Percentiles rank a stretch among this genome's conserved stretches.
phyloP scores from a whole-genome alignment of 2,888 invertebrate species.

The Seira sanloemensis region DNA sequence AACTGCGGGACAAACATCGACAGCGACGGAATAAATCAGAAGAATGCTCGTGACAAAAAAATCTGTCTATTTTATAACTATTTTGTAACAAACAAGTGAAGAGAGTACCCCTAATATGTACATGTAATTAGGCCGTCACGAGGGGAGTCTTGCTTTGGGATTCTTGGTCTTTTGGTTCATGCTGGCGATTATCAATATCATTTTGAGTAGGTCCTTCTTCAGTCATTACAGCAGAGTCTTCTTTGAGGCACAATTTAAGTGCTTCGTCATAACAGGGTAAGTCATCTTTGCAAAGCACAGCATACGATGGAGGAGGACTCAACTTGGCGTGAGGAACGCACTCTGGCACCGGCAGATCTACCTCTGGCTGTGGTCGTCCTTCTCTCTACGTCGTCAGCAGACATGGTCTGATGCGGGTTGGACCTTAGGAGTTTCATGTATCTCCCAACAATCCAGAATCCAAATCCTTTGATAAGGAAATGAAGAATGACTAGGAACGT shows the following conservation, averaged over 20 bases:
- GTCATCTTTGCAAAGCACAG: slow-evolving; percentile 48
- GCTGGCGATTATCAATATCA: not conserved
- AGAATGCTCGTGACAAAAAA: too few relatives aligned
- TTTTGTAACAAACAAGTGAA: too few relatives aligned
- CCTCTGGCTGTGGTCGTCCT: not conserved
- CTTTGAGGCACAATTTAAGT: slow-evolving; percentile 28
- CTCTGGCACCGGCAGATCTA: not conserved
- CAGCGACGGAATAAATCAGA: too few relatives aligned
- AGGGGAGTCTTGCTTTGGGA: not conserved
- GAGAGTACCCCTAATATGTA: too few relatives aligned
- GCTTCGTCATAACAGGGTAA: slow-evolving; percentile 55
- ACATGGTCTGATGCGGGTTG: not conserved
- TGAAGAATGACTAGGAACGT: slow-evolving; percentile 43
- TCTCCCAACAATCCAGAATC: slow-evolving; percentile 48
- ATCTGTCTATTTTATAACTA: too few relatives aligned
- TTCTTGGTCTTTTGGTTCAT: not conserved
- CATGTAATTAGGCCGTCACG: not conserved
- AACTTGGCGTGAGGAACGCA: not conserved
- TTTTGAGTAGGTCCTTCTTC: not conserved
- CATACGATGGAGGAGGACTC: slow-evolving; percentile 47
- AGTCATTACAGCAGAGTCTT: not conserved
- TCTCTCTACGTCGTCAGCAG: not conserved
- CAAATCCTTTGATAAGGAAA: slow-evolving; percentile 60
- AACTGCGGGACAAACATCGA: too few relatives aligned
- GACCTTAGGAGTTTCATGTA: slow-evolving; percentile 48